phyloP scores from a whole-genome alignment of 2,888 invertebrate species.

The Melieria picta region DNA sequence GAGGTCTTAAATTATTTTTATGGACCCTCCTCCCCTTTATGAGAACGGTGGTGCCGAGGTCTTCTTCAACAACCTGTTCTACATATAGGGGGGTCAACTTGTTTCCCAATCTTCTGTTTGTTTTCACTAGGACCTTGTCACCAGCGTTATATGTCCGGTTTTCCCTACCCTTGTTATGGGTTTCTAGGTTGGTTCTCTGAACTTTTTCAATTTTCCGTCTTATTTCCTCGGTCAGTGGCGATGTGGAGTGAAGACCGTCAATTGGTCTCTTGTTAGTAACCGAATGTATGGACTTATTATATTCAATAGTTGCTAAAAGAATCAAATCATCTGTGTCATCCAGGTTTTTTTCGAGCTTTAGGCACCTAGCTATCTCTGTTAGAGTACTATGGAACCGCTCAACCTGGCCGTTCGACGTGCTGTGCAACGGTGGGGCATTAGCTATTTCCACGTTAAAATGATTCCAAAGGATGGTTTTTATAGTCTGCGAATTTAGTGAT shows the following conservation, averaged over 20 bases:
- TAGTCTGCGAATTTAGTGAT: slow-evolving; percentile 17
- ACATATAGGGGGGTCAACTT: no score
- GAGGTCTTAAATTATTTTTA: no score
- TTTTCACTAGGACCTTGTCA: slow-evolving; percentile 5
- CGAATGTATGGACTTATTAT: slow-evolving; percentile 3
- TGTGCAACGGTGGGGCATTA: neutral
- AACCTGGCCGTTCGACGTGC: slow-evolving; percentile 35
- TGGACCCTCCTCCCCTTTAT: no score
- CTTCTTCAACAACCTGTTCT: no score
- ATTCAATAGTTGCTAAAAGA: neutral
- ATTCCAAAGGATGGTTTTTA: slow-evolving; percentile 17
- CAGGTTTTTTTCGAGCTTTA: neutral
- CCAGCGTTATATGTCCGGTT: slow-evolving; percentile 29
- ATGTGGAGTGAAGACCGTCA: neutral
- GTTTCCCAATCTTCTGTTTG: neutral
- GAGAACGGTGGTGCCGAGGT: no score
- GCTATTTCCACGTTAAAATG: neutral
- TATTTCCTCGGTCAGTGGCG: neutral
- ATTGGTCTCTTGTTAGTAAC: slow-evolving; percentile 14
- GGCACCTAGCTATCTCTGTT: neutral
- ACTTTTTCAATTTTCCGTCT: slow-evolving; percentile 16
- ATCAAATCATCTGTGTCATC: slow-evolving; percentile 1
- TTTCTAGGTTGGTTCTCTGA: neutral
- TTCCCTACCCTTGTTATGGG: slow-evolving; percentile 9
- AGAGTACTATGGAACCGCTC: slow-evolving; percentile 10